Base-by-base conservation (phyloP, 2,797 vertebrate species). In the Parambassis ranga region DNA sequence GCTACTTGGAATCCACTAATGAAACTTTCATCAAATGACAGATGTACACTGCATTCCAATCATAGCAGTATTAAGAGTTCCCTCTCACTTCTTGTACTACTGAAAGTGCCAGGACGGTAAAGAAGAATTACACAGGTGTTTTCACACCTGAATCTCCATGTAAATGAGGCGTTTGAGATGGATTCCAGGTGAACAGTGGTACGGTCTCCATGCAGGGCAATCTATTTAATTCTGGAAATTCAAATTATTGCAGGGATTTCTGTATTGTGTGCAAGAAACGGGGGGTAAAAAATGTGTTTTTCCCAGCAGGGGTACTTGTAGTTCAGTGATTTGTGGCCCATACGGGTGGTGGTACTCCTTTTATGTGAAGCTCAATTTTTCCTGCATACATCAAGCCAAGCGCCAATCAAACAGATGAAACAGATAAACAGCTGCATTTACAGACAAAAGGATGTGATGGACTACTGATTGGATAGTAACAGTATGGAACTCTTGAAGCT, bases 361-460 rank as follows among this genome's bases (percentile, higher is more conserved):
- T 56, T n/a, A 23, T 19, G 6, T 22, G 7, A 13, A 32, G 44
- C 64, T 65, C 22, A 1, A 3, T 37, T 41, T 64, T 41, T 24
- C 48, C 22, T 3, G 14, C 23, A 16, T 18, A 30, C 36, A 53
- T 59, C 30, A 63, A 23, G 52, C 58, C 14, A 37, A 39, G 7
- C 28, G 62, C 22, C 64, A 59, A 10, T 65, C 14, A 20, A 66
- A 68, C 73, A 37, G 28, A n/a, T n/a, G n/a, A n/a, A n/a, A n/a
- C n/a, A 32, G 0, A 23, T 36, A 56, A 68, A 73, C 56, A 47
- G 49, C 24, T 75, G 68, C 51, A 28, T 49, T 56, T 16, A 42
- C 56, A 49, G 33, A 61, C 51, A 72, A 51, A 48, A 48, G 58
- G 19, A 33, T 7, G 10, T 6, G 26, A 32, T 11, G 31, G 24